Evolutionary conservation across 2,797 vertebrate species (phyloP).

Genomic region (Pelobates cultripes): DNA sequence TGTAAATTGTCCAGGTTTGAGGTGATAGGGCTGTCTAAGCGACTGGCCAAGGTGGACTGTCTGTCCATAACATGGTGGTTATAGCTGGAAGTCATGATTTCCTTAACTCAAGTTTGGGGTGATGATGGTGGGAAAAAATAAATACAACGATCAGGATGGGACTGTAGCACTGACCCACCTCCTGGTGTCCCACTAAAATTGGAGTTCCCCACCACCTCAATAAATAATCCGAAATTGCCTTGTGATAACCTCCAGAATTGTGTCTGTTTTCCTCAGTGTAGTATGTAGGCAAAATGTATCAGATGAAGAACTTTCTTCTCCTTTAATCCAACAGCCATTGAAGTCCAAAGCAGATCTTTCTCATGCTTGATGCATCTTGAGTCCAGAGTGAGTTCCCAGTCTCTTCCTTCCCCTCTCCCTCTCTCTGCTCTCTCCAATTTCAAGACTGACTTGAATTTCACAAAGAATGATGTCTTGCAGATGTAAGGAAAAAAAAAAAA

Average conservation of each 20-base stretch:
- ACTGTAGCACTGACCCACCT: background rate
- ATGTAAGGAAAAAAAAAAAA: constrained; percentile 74
- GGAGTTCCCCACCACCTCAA: background rate
- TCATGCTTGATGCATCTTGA: constrained; percentile 71
- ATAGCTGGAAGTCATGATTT: constrained; percentile 95
- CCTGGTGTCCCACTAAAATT: background rate
- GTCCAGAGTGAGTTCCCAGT: constrained; percentile 50
- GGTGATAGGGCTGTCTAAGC: constrained; percentile 87
- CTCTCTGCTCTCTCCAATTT: constrained; percentile 67
- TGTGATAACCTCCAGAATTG: constrained; percentile 1
- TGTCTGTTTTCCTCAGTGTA: background rate
- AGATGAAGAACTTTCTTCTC: background rate
- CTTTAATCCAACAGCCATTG: constrained; percentile 48
- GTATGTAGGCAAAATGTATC: background rate
- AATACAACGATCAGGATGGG: background rate
- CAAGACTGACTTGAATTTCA: constrained; percentile 73
- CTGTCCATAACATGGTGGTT: constrained; percentile 93
- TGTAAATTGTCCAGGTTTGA: constrained; percentile 91
- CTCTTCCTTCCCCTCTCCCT: constrained; percentile 49
- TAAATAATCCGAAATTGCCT: background rate
- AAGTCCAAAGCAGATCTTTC: constrained; percentile 59
- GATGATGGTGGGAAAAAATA: constrained; percentile 58
- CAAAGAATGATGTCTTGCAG: constrained; percentile 82
- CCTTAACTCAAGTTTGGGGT: constrained; percentile 45
- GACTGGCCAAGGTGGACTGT: constrained; percentile 83